phyloP scores from a whole-genome alignment of 2,888 invertebrate genomes.

The Girardia tigrina region DNA sequence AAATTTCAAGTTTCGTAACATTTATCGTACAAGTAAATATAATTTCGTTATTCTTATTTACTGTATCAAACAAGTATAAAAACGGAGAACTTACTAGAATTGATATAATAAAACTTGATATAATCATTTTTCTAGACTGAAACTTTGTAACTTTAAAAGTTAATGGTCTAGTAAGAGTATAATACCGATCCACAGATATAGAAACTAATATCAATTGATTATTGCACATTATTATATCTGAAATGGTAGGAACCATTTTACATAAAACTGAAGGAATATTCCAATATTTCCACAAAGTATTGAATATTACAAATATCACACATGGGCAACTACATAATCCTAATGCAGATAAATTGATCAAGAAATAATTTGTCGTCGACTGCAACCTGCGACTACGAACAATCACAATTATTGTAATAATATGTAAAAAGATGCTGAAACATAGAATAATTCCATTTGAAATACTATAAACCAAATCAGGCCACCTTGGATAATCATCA shows the following conservation, averaged over 20 bases:
- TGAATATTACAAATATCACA: constrained; percentile 39
- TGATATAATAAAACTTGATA: constrained; percentile 40
- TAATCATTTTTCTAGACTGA: constrained; percentile 44
- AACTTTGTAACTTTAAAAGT: constrained; percentile 46
- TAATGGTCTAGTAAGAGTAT: constrained; percentile 47
- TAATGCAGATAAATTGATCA: constrained; percentile 42
- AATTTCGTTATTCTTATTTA: background rate
- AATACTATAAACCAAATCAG: constrained; percentile 13
- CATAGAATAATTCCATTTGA: constrained; percentile 32
- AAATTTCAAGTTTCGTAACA: background rate
- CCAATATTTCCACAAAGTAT: constrained; percentile 39
- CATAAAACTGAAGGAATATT: constrained; percentile 41
- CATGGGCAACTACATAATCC: constrained; percentile 42
- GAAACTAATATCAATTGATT: constrained; percentile 40
- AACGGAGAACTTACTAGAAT: constrained; percentile 38
- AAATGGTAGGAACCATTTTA: constrained; percentile 40
- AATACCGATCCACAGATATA: constrained; percentile 45
- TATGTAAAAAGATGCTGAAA: constrained; percentile 41
- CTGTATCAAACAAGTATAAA: constrained; percentile 36
- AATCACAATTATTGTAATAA: constrained; percentile 45
- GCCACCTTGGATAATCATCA: background rate
- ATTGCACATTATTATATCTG: constrained; percentile 38
- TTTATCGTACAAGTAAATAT: background rate
- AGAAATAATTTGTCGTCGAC: constrained; percentile 49
- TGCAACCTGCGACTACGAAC: constrained; percentile 46